Conservation (phyloP, 2,888 invertebrate species). For the Dasypolia templi region DNA sequence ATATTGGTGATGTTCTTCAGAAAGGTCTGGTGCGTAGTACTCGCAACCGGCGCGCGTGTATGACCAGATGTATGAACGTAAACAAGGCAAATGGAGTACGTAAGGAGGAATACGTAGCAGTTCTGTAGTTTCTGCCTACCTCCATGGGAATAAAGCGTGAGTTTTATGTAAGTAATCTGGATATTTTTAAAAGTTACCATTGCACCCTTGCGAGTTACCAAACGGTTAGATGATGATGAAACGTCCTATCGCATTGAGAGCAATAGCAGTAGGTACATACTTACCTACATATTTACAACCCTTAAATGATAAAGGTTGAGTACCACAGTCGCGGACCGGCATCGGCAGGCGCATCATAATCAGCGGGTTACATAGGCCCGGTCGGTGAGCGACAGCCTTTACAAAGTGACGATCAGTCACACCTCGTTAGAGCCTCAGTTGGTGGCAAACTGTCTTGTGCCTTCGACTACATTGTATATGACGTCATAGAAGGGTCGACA, state of each 20-base stretch:
- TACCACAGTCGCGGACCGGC: not conserved
- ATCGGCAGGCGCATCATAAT: slow-evolving; percentile 5
- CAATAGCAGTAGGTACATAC: not conserved
- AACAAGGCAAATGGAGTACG: no score
- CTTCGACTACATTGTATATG: not conserved
- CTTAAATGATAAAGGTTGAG: slow-evolving; percentile 23
- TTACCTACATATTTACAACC: not conserved
- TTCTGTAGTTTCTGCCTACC: no score
- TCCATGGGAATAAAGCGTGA: no score
- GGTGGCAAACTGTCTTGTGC: not conserved
- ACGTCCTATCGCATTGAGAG: not conserved
- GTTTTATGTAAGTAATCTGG: no score
- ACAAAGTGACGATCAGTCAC: slow-evolving; percentile 16
- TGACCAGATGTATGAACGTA: no score
- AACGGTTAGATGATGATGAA: no score
- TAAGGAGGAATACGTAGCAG: no score
- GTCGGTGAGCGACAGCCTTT: slow-evolving; percentile 18
- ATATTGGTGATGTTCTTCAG: no score
- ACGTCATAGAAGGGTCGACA: not conserved
- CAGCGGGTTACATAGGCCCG: slow-evolving; percentile 17
- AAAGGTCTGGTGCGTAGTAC: no score
- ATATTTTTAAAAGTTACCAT: no score
- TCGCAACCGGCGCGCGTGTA: no score
- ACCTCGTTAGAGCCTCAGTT: not conserved
- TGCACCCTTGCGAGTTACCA: not conserved